Evolutionary conservation across 2,113 vertebrate species (phyloP).

Genomic region (Agapornis roseicollis): DNA sequence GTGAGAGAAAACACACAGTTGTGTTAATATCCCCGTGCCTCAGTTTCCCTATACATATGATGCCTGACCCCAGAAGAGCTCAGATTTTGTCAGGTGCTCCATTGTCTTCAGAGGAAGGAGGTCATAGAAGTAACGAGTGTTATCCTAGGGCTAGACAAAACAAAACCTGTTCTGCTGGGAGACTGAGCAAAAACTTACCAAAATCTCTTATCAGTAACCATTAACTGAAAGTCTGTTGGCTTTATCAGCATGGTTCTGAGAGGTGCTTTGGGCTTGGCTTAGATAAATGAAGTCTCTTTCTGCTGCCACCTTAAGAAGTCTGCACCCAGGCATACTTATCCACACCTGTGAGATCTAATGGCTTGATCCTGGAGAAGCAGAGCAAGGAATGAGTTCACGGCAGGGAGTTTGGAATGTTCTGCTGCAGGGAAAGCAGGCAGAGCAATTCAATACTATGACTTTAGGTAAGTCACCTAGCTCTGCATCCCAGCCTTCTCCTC

Average conservation of each 20-base stretch:
- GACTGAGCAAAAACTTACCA: background rate
- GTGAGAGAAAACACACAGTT: background rate
- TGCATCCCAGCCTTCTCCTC: background rate
- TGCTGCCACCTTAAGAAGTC: background rate
- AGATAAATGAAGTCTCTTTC: background rate
- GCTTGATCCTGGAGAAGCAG: background rate
- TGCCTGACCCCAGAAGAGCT: background rate
- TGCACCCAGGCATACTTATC: background rate
- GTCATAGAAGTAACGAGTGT: background rate
- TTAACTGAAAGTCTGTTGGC: slow-evolving; percentile 21
- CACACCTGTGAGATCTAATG: background rate
- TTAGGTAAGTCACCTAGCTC: background rate
- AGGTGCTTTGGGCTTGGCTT: background rate
- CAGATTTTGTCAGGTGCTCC: background rate
- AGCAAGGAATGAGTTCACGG: background rate
- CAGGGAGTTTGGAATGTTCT: background rate
- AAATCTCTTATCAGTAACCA: slow-evolving; percentile 6
- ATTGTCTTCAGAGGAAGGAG: background rate
- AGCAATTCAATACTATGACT: background rate
- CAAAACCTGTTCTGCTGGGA: background rate
- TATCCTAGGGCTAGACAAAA: background rate
- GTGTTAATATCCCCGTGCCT: background rate
- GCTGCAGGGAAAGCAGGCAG: background rate
- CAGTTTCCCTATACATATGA: background rate
- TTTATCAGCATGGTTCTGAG: background rate